These are phyloP conservation scores for Polylopha cassiicola DNA, from an alignment of 2,888 invertebrate species.

Conservation along the genomic window DNA sequence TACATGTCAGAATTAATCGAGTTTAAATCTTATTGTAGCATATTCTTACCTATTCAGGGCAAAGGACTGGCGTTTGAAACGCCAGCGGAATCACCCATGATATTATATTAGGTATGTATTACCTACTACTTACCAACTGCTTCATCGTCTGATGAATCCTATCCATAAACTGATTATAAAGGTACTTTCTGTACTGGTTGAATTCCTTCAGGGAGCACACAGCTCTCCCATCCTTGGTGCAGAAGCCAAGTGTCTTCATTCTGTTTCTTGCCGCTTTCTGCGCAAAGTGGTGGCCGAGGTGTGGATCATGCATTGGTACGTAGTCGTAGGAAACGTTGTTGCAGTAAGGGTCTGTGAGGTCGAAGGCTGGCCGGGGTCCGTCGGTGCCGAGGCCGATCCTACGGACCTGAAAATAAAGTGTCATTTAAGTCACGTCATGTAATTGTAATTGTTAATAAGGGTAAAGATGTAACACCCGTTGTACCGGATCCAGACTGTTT, in stretches of 20 bases:
- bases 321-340: slow-evolving; percentile 71
- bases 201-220: slow-evolving; percentile 80
- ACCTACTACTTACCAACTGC: slow-evolving; percentile 44
- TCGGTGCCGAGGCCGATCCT: slow-evolving; percentile 53
- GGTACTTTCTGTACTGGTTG: slow-evolving; percentile 79
- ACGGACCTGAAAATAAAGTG: slow-evolving; percentile 45
- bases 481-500: too few species aligned
- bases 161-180: slow-evolving; percentile 76
- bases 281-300: slow-evolving; percentile 71
- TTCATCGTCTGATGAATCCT: slow-evolving; percentile 66
- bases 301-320: slow-evolving; percentile 77
- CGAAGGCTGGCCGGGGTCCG: slow-evolving; percentile 53
- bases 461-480: too few species aligned
- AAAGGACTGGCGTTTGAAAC: too few species aligned
- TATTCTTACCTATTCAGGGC: too few species aligned
- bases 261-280: slow-evolving; percentile 56
- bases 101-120: background rate
- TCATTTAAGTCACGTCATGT: background rate
- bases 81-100: too few species aligned
- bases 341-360: slow-evolving; percentile 67
- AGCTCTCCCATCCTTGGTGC: slow-evolving; percentile 77
- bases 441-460: background rate
- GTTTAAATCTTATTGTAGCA: too few species aligned
- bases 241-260: slow-evolving; percentile 72
- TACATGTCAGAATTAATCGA: too few species aligned